Conservation (phyloP, 2,113 vertebrate genomes). For the Rafetus swinhoei region DNA sequence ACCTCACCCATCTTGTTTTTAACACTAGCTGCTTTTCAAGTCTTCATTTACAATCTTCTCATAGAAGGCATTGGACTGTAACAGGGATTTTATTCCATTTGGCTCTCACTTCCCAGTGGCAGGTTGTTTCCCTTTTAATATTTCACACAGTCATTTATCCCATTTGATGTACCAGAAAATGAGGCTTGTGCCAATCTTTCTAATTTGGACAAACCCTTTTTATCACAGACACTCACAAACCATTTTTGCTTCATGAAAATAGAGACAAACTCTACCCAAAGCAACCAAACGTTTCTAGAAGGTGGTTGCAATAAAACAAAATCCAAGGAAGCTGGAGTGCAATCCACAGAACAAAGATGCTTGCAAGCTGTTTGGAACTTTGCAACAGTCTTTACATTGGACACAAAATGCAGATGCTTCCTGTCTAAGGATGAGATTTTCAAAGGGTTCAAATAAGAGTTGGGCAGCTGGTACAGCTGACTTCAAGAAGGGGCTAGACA, state of each 20-base stretch:
- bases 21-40: background rate
- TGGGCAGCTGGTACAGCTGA: background rate
- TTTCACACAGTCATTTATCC: background rate
- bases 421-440: background rate
- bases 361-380: background rate
- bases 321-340: background rate
- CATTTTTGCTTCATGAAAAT: conserved; percentile 16
- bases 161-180: background rate
- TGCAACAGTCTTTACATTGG: background rate
- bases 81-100: background rate
- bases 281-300: background rate
- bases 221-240: background rate
- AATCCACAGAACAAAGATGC: background rate
- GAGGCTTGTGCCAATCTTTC: background rate
- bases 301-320: background rate
- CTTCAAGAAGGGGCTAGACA: background rate
- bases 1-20: background rate
- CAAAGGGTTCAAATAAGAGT: background rate
- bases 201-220: background rate
- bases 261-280: background rate
- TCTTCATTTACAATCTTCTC: background rate
- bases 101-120: background rate
- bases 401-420: background rate
- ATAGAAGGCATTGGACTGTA: background rate
- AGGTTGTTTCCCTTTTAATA: background rate